Evolutionary conservation across 2,888 invertebrate genomes (phyloP), one percentile per base, ranked within the genome.

Genomic region (Hemicrepidius hirtus): DNA sequence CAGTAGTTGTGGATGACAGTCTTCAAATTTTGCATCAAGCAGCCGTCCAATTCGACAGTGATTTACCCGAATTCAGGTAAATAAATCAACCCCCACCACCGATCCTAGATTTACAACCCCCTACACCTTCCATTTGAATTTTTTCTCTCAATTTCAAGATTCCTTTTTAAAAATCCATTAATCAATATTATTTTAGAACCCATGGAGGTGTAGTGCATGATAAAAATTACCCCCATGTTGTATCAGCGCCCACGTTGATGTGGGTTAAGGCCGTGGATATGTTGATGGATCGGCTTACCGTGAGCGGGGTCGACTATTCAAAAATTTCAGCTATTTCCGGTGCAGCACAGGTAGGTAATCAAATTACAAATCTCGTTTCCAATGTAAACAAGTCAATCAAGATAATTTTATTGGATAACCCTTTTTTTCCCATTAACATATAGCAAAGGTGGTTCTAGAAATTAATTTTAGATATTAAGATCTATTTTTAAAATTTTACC

Each of bases 231-330:
- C 85, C 87, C 0, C 85, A 87, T 74, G 85, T 88, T 5, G 94
- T 94, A 77, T 93, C 93, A 50, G 94, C 94, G 0, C 97, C 97
- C 0, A 93, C 96, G 0, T 87, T 95, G 24, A 94, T 99, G 92
- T 99, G 98, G 98, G 93, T 99, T 6, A 97, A 97, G 87, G 97
- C 98, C 0, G 84, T 98, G 50, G 98, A 99, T 83, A 92, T 97
- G 88, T 90, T 97, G 1, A 88, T 99, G 87, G 95, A 96, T 84
- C 91, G 93, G 73, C 88, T 98, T 35, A 91, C 94, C 35, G 91
- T 94, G 1, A 91, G 91, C 63, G 95, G 95, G 7, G 94, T 95
- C 0, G 95, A 96, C 85, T 95, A 98, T 82, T 91, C 92, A 18
- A 91, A 90, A 75, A 92, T 99, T n/a, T 90, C 89, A 0, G 95